phyloP scores from a whole-genome alignment of 2,113 vertebrate genomes.

The Quiscalus mexicanus region DNA sequence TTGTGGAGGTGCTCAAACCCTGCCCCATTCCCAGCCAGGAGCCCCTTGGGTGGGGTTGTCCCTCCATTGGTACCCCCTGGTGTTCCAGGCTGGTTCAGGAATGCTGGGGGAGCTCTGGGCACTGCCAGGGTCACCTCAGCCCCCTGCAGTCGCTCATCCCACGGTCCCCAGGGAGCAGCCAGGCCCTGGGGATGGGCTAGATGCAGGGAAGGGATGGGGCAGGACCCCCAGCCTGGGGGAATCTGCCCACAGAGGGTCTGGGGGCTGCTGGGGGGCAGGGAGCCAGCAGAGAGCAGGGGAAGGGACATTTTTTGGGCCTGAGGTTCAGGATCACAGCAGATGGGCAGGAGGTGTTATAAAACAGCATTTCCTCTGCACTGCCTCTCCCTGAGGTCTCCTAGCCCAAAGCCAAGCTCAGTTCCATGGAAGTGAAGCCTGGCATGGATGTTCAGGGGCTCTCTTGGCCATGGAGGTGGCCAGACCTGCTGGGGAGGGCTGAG shows the following conservation, averaged over 20 bases:
- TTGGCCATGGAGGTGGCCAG: background rate
- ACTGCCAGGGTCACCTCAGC: background rate
- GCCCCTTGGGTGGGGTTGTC: background rate
- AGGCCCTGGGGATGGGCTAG: rapidly evolving
- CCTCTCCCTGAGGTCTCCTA: background rate
- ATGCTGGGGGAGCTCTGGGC: background rate
- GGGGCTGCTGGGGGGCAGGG: background rate
- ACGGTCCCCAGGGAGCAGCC: background rate
- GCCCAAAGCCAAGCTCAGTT: background rate
- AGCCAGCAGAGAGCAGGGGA: background rate
- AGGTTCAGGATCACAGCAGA: background rate
- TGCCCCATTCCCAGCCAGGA: rapidly evolving
- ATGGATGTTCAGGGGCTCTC: background rate
- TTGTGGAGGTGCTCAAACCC: background rate
- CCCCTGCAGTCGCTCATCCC: background rate
- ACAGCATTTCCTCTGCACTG: background rate
- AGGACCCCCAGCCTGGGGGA: background rate
- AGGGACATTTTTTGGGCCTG: background rate
- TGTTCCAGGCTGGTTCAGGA: background rate
- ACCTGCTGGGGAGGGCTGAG: background rate
- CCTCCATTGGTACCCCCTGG: rapidly evolving
- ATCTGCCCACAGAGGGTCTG: rapidly evolving
- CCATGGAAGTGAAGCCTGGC: background rate
- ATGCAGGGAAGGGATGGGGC: background rate
- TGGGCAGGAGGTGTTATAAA: rapidly evolving